Conservation (phyloP, 2,113 vertebrate species). For the Morphnarchus princeps region DNA sequence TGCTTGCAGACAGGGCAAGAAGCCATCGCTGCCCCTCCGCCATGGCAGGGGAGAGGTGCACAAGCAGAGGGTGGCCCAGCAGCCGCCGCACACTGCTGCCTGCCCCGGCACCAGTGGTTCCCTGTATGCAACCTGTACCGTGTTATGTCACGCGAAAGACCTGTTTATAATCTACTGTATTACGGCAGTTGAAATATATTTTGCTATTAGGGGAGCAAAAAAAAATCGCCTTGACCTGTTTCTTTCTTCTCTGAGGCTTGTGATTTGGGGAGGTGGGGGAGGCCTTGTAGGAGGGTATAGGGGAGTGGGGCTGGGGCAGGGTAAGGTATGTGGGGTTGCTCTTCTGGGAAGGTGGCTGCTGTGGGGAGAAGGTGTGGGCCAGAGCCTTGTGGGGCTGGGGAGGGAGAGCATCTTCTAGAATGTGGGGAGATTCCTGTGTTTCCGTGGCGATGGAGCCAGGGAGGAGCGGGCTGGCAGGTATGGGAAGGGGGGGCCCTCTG, state of each 20-base stretch:
- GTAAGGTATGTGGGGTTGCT: neutral
- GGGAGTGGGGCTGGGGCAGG: neutral
- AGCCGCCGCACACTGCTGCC: fast-evolving
- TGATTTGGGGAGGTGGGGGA: neutral
- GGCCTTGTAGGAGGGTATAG: neutral
- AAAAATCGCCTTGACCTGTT: neutral
- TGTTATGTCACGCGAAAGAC: neutral
- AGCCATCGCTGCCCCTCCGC: fast-evolving
- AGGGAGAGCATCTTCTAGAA: neutral
- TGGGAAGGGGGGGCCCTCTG: fast-evolving
- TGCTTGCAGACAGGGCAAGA: neutral
- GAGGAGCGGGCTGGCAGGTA: neutral
- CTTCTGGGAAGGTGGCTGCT: neutral
- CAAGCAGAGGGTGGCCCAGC: neutral
- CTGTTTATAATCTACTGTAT: conserved; percentile 41
- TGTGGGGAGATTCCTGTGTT: neutral
- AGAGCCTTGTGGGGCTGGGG: neutral
- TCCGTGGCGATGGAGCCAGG: neutral
- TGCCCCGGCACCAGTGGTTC: fast-evolving
- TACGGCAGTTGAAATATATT: conserved; percentile 61
- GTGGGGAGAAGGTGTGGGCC: neutral
- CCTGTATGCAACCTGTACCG: neutral
- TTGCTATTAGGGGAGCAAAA: conserved; percentile 43
- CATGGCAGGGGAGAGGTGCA: neutral
- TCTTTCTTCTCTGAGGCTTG: neutral